Evolutionary conservation across 2,797 vertebrate species (phyloP), one percentile per base, ranked within the genome.

Genomic region (Siniperca undulata): DNA sequence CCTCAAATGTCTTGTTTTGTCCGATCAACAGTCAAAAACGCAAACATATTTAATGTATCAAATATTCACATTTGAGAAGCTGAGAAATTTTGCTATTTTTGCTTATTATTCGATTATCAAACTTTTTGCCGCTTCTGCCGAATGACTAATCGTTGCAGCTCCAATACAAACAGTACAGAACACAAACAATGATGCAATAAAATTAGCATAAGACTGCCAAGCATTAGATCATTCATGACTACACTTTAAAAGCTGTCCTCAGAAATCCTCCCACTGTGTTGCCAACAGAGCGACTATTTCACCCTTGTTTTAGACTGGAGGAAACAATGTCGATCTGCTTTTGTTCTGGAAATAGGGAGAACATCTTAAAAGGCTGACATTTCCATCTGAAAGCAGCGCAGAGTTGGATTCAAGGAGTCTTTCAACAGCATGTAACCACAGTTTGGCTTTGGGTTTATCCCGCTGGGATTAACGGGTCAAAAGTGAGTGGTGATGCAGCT

Each of bases 331-430:
- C 7, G 17, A 58, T 20, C 22, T 17, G 22, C 61, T 68, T 83
- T 78, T 70, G 70, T 88, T 58, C 42, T 68, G 70, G 30, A 85
- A 84, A 74, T n/a, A 40, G 30, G 52, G 34, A n/a, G 5, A 22
- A 56, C 22, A 56, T 56, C 66, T 73, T 52, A 50, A 85, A 73
- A 70, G 2, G 66, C 20, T 0, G 11, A 53, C 40, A 42, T 92
- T 91, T 88, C 74, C 73, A 79, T 65, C 16, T 58, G 22, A 77
- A 89, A 71, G 48, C 70, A 72, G 56, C 13, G 1, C 6, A 0
- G 20, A n/a, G 69, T 27, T 34, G 3, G 1, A 62, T 10, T 64
- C 10, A 11, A 40, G 11, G 34, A 16, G 36, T 74, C 67, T 72
- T 40, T 46, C 0, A 42, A 5, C 16, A 48, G 71, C 52, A 52